phyloP scores from a whole-genome alignment of 2,113 vertebrate genomes.

The Etia nguti region DNA sequence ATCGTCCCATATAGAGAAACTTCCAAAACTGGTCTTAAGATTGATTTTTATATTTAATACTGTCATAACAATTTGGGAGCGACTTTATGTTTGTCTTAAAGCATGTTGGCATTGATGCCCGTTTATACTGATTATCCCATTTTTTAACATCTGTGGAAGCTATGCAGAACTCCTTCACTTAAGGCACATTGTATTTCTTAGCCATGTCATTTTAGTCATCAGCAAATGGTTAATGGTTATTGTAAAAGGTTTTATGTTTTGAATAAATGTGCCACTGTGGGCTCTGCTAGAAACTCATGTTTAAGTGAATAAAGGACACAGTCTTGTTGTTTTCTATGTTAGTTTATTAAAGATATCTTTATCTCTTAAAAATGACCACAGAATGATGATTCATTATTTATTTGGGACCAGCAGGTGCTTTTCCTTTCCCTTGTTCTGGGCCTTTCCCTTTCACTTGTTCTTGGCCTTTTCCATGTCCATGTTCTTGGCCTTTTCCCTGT shows the following conservation, averaged over 20 bases:
- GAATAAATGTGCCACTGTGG: background rate
- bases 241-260: background rate
- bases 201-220: background rate
- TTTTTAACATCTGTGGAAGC: rapidly evolving
- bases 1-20: background rate
- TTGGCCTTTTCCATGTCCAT: background rate
- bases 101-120: background rate
- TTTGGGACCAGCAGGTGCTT: rapidly evolving
- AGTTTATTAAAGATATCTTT: background rate
- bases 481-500: background rate
- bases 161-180: background rate
- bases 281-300: background rate
- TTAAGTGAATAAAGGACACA: background rate
- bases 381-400: background rate
- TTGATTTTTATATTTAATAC: background rate
- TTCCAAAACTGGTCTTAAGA: background rate
- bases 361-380: background rate
- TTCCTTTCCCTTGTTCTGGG: background rate
- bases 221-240: background rate
- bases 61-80: background rate
- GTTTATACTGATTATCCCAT: background rate
- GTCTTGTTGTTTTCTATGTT: background rate
- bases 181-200: background rate
- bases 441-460: rapidly evolving
- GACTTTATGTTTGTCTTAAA: background rate